Base-by-base conservation (phyloP, 1,140 invertebrate genomes). In the Tenebrio molitor region DNA sequence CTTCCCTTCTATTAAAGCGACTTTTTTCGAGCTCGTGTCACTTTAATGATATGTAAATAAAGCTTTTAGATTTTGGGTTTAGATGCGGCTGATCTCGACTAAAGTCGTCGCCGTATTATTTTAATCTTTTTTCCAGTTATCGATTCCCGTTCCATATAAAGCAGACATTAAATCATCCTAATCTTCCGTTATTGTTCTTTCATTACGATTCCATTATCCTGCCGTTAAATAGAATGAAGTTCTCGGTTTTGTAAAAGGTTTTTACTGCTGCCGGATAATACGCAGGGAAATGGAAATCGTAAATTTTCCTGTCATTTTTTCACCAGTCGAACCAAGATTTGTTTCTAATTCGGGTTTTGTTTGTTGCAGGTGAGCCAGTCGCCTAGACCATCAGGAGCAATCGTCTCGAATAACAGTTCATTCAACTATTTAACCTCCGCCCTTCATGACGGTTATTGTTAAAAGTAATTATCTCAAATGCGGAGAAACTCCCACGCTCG, bases 131-230 rank as follows among this genome's bases (percentile, higher is more conserved):
- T 58, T 29, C n/a, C 23, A 17, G 50, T 58, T 58, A 58, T 58
- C 23, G 50, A 58, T 58, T 58, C 15, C 29, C 23, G 12, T 58
- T 58, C 50, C 23, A 58, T 58, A 58, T 58, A 58, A 58, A 58
- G 50, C 39, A 68, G 65, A 73, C 71, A 73, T 68, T 69, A 63
- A 69, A 73, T 63, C 58, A 16, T 44, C 64, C 42, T 34, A 67
- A 73, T 73, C 71, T 67, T 21, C 44, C 71, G 66, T 73, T 73
- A 73, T 73, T 73, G 71, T 73, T 73, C 71, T 73, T 67, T 73
- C 71, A 73, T 73, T 73, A 73, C 71, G 50, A 67, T 73, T 73
- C 71, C 68, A 67, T 72, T 72, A 72, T 72, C 63, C 58, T 41
- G 34, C 42, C 63, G 46, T 58, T 58, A 58, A 58, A 58, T 58